phyloP scores from a whole-genome alignment of 2,113 vertebrate genomes.

The Hiodon tergisus region DNA sequence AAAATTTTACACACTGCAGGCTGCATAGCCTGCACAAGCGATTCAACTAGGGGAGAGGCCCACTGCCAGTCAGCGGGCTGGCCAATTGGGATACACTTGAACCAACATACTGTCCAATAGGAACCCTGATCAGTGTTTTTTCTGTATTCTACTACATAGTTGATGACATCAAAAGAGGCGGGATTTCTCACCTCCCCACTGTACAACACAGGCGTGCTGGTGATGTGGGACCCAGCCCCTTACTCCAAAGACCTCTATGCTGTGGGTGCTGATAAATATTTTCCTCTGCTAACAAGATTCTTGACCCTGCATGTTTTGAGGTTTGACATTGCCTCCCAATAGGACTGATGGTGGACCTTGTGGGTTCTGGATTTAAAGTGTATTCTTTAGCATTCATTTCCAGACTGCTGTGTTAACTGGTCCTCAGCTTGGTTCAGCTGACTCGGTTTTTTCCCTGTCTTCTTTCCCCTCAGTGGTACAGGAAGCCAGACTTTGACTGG shows the following conservation, averaged over 20 bases:
- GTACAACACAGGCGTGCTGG: slow-evolving; percentile 63
- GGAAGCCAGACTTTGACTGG: slow-evolving; percentile 67
- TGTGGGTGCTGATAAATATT: slow-evolving; percentile 46
- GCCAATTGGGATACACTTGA: no score
- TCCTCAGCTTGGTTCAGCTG: no score
- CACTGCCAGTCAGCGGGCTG: no score
- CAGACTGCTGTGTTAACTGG: no score
- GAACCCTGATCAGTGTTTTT: slow-evolving; percentile 7
- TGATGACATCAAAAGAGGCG: slow-evolving; percentile 52
- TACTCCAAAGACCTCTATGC: slow-evolving; percentile 63
- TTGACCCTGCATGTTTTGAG: no score
- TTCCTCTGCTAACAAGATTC: not conserved
- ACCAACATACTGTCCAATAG: no score
- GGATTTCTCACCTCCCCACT: slow-evolving; percentile 56
- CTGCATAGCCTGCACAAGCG: no score
- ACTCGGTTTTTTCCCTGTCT: not conserved
- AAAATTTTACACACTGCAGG: no score
- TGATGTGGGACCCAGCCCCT: slow-evolving; percentile 70
- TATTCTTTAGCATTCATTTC: no score
- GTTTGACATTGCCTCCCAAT: not conserved
- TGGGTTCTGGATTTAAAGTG: no score
- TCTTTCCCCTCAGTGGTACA: slow-evolving; percentile 58
- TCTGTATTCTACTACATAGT: slow-evolving; percentile 44
- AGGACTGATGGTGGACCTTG: no score
- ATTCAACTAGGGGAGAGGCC: no score